phyloP scores from a whole-genome alignment of 2,888 invertebrate species.

The Cyrtodaria siliqua region DNA sequence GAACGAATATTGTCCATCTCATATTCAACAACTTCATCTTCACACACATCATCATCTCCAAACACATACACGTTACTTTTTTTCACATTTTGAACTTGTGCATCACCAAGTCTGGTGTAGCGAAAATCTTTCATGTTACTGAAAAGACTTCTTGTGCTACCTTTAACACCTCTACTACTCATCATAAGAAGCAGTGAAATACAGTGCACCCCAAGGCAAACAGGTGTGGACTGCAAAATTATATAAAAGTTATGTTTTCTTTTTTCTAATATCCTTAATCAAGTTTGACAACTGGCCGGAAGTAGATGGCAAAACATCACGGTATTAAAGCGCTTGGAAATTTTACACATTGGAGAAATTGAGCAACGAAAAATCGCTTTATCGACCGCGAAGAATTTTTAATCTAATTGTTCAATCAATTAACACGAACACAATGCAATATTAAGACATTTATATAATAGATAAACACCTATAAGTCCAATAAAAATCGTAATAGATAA shows the following conservation, averaged over 20 bases:
- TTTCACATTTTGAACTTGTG: constrained; percentile 79
- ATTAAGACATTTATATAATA: background rate
- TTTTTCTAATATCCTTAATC: background rate
- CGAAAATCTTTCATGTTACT: constrained; percentile 35
- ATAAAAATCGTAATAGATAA: background rate
- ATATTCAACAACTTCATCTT: constrained; percentile 74
- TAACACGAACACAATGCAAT: background rate
- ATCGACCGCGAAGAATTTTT: background rate
- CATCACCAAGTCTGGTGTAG: constrained; percentile 54
- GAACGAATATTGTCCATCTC: constrained; percentile 79
- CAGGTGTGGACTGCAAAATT: background rate
- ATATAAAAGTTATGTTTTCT: background rate
- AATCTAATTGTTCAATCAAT: background rate
- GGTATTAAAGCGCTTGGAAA: constrained; percentile 6
- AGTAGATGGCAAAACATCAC: constrained; percentile 65
- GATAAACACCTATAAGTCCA: background rate
- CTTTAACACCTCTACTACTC: constrained; percentile 25
- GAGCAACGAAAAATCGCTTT: background rate
- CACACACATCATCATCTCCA: constrained; percentile 74
- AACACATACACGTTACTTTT: constrained; percentile 80
- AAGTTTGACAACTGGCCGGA: constrained; percentile 65
- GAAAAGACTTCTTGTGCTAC: constrained; percentile 18
- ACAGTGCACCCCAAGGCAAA: too few relatives aligned
- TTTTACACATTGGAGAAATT: too few relatives aligned
- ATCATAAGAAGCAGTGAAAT: constrained; percentile 7